Conservation (phyloP, 2,888 invertebrate species). For the Venusia cambrica region DNA sequence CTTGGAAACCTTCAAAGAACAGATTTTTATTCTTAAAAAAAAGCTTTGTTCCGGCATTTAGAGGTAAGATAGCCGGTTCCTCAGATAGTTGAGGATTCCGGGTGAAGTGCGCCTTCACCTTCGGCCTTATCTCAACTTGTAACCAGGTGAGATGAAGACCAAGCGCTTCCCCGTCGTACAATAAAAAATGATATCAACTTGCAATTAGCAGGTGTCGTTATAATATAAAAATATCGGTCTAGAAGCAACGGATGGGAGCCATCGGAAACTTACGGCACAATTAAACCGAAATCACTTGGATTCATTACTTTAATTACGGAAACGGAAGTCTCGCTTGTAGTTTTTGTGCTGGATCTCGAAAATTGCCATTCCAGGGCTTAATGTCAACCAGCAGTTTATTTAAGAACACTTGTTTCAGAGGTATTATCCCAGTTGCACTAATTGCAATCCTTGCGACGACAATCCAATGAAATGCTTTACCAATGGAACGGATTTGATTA, state of each 20-base stretch:
- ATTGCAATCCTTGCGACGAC: constrained; percentile 24
- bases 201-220: constrained; percentile 18
- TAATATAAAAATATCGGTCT: constrained; percentile 24
- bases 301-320: constrained; percentile 77
- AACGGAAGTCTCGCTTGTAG: constrained; percentile 64
- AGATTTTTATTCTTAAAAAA: too few species aligned
- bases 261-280: constrained; percentile 63
- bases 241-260: constrained; percentile 49
- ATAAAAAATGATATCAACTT: neutral
- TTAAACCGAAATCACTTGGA: constrained; percentile 68
- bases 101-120: too few species aligned
- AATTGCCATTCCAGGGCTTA: constrained; percentile 53
- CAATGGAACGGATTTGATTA: too few species aligned
- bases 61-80: too few species aligned
- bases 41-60: too few species aligned
- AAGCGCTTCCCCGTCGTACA: too few species aligned
- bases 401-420: constrained; percentile 33
- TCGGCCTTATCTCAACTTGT: too few species aligned
- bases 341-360: constrained; percentile 42
- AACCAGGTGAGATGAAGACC: too few species aligned
- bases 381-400: constrained; percentile 48
- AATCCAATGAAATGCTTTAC: too few species aligned
- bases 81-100: too few species aligned
- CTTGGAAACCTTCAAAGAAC: too few species aligned
- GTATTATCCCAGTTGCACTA: constrained; percentile 28